These are phyloP conservation scores for Lasioglossum morio DNA, from an alignment of 2,888 invertebrate species.

Conservation along the genomic window DNA sequence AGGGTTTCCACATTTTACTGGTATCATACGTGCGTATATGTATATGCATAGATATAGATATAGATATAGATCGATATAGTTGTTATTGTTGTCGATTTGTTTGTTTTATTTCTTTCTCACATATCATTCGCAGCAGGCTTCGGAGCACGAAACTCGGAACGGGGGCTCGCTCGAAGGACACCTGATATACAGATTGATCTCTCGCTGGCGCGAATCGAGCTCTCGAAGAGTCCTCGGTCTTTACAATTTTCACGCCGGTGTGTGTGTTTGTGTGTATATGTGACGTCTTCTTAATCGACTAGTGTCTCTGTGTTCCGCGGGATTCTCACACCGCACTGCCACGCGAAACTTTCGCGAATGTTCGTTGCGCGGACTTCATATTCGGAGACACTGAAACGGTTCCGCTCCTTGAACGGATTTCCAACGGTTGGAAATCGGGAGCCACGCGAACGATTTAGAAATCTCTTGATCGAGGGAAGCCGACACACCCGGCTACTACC, in stretches of 20 bases:
- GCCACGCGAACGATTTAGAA: neutral
- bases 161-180: neutral
- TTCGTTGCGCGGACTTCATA: neutral
- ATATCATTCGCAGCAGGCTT: slow-evolving; percentile 33
- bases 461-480: neutral
- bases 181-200: neutral
- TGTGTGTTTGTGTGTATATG: neutral
- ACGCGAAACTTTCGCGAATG: neutral
- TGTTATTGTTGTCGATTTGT: slow-evolving; percentile 5
- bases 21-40: slow-evolving; percentile 22
- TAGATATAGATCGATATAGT: slow-evolving; percentile 14
- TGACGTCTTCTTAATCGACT: neutral
- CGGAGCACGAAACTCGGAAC: slow-evolving; percentile 46
- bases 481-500: neutral
- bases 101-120: slow-evolving; percentile 38
- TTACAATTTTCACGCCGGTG: neutral
- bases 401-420: neutral
- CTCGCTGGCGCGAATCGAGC: neutral
- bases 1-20: slow-evolving; percentile 47
- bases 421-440: neutral
- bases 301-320: neutral
- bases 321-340: neutral
- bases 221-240: neutral
- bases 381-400: slow-evolving; percentile 1
- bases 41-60: slow-evolving; percentile 7